Conservation (phyloP, 1,140 invertebrate species). For the Argopecten irradians region DNA sequence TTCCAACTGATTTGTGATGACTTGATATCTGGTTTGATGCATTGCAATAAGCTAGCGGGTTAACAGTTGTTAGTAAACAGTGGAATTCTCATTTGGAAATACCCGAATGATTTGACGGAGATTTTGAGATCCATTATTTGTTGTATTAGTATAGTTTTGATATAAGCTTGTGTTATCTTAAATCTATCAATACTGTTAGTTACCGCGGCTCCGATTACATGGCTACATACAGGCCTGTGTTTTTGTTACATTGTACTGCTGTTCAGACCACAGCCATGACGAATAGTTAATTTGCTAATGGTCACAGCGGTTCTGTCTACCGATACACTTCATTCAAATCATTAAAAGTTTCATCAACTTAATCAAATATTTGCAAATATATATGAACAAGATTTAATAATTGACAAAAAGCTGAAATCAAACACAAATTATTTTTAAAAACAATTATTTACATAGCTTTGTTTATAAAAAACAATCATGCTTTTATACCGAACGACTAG, state of each 20-base stretch:
- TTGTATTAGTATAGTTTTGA: too few species aligned
- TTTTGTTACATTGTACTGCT: not conserved
- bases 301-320: not conserved
- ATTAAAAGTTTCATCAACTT: not conserved
- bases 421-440: not conserved
- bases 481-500: too few species aligned
- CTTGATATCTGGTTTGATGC: too few species aligned
- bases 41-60: too few species aligned
- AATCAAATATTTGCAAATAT: not conserved
- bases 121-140: too few species aligned
- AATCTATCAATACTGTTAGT: not conserved
- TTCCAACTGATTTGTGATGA: too few species aligned
- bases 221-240: not conserved
- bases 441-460: not conserved
- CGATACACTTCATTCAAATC: not conserved
- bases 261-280: not conserved
- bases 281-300: constrained; percentile 23
- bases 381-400: not conserved
- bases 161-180: not conserved
- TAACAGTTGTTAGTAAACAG: too few species aligned
- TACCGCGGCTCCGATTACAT: not conserved
- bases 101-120: not conserved
- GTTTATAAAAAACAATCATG: not conserved
- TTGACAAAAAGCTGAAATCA: not conserved
- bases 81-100: not conserved